Percentiles rank a stretch among this genome's conserved stretches.
These are phyloP conservation scores for Gymnorhina tibicen DNA, from an alignment of 2,113 vertebrate genomes.

Conservation along the genomic window DNA sequence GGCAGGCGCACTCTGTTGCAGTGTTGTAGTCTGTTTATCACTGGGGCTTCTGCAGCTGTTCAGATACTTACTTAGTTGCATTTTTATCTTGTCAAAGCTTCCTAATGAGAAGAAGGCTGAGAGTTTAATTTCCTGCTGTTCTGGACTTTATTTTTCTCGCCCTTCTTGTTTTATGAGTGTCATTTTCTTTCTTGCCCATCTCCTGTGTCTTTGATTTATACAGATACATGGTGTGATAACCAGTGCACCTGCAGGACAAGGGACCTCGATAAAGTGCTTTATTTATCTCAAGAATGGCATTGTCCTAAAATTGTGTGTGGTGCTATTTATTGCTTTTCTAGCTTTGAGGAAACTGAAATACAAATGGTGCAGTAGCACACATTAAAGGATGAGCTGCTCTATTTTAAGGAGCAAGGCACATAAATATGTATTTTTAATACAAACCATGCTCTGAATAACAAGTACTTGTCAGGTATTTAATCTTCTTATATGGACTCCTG, in stretches of 20 bases:
- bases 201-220: constrained; percentile 13
- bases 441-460: neutral
- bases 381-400: neutral
- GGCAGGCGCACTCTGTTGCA: neutral
- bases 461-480: neutral
- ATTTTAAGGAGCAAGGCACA: neutral
- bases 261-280: neutral
- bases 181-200: neutral
- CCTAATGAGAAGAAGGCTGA: constrained; percentile 14
- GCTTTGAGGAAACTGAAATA: neutral
- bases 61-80: neutral
- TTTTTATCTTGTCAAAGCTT: constrained; percentile 41
- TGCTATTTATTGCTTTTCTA: neutral
- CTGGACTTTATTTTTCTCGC: neutral
- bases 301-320: neutral
- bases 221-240: neutral
- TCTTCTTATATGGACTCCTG: neutral
- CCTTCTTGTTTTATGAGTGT: neutral
- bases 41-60: neutral
- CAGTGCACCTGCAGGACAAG: constrained; percentile 8
- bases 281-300: constrained; percentile 10
- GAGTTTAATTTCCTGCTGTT: constrained; percentile 59
- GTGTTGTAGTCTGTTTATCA: neutral
- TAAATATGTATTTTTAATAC: neutral
- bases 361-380: neutral